These are phyloP conservation scores for Amphibalanus amphitrite DNA, from an alignment of 1,140 invertebrate species.

Conservation along the genomic window DNA sequence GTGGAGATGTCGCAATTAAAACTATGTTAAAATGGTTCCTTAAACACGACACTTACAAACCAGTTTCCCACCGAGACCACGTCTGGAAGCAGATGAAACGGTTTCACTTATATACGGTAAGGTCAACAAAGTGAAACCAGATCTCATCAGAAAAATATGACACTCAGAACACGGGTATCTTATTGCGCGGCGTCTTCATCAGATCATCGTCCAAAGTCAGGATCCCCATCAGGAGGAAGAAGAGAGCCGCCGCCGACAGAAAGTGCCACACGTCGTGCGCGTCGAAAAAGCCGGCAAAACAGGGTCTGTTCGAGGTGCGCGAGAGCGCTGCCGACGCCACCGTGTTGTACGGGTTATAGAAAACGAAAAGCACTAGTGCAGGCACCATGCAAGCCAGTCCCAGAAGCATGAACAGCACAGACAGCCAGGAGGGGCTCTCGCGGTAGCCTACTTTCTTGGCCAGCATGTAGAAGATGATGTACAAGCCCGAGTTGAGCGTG, in stretches of 20 bases:
- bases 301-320: conserved; percentile 49
- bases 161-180: conserved; percentile 14
- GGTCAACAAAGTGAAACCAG: no score
- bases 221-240: conserved; percentile 56
- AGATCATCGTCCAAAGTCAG: conserved; percentile 11
- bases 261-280: conserved; percentile 79
- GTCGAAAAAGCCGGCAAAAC: conserved; percentile 63
- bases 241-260: conserved; percentile 61
- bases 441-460: conserved; percentile 48
- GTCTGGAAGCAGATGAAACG: no score
- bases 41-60: no score
- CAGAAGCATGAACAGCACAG: background rate
- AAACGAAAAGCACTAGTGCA: conserved; percentile 13
- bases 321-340: conserved; percentile 52
- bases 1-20: no score
- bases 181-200: conserved; percentile 2
- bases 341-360: background rate
- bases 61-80: no score
- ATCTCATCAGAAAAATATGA: no score
- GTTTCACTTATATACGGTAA: no score
- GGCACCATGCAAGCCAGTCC: background rate
- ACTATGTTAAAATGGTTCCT: no score
- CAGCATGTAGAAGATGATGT: conserved; percentile 56
- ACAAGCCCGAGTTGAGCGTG: conserved; percentile 62
- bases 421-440: background rate